Evolutionary conservation across 53 echinoderm and acorn worm species (phyloP), one percentile per base, ranked within the genome.

Genomic region (Astropecten irregularis): DNA sequence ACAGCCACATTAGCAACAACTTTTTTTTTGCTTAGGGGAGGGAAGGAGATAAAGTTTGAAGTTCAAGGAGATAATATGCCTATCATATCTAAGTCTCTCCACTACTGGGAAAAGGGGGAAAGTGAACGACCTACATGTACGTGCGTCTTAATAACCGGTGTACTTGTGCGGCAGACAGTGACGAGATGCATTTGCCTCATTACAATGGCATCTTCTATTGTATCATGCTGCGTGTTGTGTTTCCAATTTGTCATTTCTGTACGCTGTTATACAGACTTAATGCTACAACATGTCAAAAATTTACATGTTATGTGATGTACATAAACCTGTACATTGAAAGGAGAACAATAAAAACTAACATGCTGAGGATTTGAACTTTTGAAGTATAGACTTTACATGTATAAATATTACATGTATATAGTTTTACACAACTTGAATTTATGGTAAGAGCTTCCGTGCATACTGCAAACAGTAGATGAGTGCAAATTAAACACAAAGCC

Each of bases 21-120:
- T 29, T 64, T 28, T 28, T n/a, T n/a, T n/a, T 55, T 55, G 55
- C 39, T 55, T 27, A 23, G 32, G 56, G 74, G 22, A 57, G 14
- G 38, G 10, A 42, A 42, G 11, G 11, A 42, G 40, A 74, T 74
- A 38, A 74, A 74, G 74, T 74, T 74, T 74, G 74, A 74, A 74
- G 74, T 74, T 74, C 55, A 74, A 55, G 74, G 58, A 27, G 74
- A 57, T 57, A 9, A 30, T 30, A 0, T 9, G 31, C 42, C 8
- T 11, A 36, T 22, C 42, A 11, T 13, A 1, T 20, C 2, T 37
- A 21, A 9, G n/a, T 55, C 40, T 27, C 57, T 74, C 35, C 25
- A 21, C 33, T 56, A 73, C 74, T 5, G 53, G 37, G 57, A 74
- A 74, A 40, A n/a, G n/a, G n/a, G n/a, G 52, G 3, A n/a, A 52